Conservation (phyloP, 2,797 vertebrate genomes). For the Phrynocephalus vlangalii region DNA sequence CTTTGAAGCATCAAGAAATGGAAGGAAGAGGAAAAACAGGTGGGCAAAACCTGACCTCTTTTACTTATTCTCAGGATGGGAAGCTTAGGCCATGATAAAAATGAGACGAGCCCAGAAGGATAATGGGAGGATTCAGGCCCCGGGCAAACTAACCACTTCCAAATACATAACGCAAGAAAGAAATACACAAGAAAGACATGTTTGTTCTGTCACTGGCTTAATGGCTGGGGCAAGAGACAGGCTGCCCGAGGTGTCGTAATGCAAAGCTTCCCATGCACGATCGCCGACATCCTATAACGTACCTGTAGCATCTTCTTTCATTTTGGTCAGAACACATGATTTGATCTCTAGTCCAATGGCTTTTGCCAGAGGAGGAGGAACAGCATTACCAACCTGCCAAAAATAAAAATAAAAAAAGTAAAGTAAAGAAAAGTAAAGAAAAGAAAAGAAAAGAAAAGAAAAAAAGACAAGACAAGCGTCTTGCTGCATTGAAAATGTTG, state of each 20-base stretch:
- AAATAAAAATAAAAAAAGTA: background rate
- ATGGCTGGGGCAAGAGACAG: background rate
- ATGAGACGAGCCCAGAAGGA: background rate
- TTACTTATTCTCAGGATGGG: background rate
- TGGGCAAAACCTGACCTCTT: background rate
- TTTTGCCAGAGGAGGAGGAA: conserved; percentile 93
- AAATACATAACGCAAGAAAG: background rate
- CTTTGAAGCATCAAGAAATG: background rate
- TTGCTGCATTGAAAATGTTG: background rate
- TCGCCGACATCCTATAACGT: background rate
- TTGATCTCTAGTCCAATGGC: conserved; percentile 93
- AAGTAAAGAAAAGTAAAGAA: background rate
- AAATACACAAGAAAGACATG: background rate
- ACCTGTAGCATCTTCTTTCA: conserved; percentile 85
- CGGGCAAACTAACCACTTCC: background rate
- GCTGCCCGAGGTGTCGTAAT: background rate
- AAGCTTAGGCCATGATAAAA: background rate
- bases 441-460: background rate
- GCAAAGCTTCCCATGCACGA: background rate
- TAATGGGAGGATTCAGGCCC: background rate
- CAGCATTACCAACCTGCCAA: conserved; percentile 92
- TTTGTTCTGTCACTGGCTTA: background rate
- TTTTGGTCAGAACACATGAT: conserved; percentile 81
- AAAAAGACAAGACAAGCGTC: too few species aligned
- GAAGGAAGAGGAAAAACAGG: background rate